Conservation (phyloP, 2,888 invertebrate species). For the Antitype chi region DNA sequence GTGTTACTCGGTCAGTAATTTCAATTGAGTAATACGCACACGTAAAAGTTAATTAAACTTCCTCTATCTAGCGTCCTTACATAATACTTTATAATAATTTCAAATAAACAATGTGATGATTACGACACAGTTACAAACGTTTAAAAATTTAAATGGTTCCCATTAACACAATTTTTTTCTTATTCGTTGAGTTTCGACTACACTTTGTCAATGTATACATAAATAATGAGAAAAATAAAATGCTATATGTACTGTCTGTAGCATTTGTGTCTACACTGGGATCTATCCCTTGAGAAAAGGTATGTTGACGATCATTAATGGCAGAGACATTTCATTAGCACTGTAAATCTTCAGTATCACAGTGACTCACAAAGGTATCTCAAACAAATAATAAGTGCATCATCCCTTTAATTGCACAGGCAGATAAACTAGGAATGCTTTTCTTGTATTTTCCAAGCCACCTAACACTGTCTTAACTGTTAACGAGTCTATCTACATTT, state of each 20-base stretch:
- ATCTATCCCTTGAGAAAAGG: neutral
- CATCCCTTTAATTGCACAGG: conserved; percentile 5
- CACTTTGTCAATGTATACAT: neutral
- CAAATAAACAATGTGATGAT: conserved; percentile 40
- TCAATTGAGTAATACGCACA: conserved; percentile 40
- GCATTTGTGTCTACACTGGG: too few species aligned
- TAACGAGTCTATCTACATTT: neutral
- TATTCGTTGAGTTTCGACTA: neutral
- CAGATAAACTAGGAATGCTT: conserved; percentile 22
- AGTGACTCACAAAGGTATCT: conserved; percentile 24
- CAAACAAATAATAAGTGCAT: conserved; percentile 16
- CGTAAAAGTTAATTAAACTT: conserved; percentile 51
- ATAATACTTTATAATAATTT: conserved; percentile 37
- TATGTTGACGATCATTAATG: conserved; percentile 19
- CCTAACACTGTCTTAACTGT: neutral
- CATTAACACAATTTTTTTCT: conserved; percentile 24
- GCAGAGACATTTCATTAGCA: neutral
- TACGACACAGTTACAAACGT: conserved; percentile 29
- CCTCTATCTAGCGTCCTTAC: conserved; percentile 47
- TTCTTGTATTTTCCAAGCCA: conserved; percentile 4
- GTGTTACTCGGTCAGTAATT: conserved; percentile 33
- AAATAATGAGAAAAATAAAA: neutral
- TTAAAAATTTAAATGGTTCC: conserved; percentile 34
- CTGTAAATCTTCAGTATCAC: neutral
- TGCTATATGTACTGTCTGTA: neutral